Conservation (phyloP, 92 coral and sea anemone genomes). For the Paramuricea clavata region DNA sequence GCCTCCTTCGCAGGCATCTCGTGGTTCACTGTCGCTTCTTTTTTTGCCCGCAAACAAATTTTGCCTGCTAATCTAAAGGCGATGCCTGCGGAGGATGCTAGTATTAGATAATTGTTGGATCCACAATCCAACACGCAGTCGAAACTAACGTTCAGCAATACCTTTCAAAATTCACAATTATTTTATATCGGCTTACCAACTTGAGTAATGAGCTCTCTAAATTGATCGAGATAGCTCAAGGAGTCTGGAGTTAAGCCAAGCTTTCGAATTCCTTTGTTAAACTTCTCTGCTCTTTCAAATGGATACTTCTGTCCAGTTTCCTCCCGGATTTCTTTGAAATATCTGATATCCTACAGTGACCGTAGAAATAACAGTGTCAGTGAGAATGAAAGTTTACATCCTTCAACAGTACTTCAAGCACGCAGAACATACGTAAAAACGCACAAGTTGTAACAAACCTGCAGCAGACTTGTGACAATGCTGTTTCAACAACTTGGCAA, state of each 20-base stretch:
- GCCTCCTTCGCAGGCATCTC: too few species aligned
- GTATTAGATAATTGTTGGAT: neutral
- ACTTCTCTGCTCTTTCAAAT: constrained; percentile 96
- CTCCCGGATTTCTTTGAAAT: constrained; percentile 88
- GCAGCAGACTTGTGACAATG: too few species aligned
- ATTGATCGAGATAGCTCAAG: constrained; percentile 92
- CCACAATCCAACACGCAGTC: neutral
- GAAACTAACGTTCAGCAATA: neutral
- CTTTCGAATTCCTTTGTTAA: constrained; percentile 98
- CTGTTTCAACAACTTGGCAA: too few species aligned
- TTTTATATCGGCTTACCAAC: constrained; percentile 67
- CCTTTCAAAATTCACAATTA: neutral
- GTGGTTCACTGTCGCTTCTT: too few species aligned
- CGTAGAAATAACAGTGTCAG: neutral
- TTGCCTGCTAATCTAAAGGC: too few species aligned
- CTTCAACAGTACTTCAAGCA: too few species aligned
- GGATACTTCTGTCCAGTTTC: constrained; percentile 94
- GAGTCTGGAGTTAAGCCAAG: constrained; percentile 97
- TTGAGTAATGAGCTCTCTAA: constrained; percentile 90
- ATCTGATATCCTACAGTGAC: constrained; percentile 79
- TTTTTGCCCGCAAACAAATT: too few species aligned
- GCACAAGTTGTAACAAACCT: too few species aligned
- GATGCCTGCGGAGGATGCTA: too few species aligned
- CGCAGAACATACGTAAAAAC: too few species aligned
- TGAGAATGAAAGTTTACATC: neutral